phyloP scores from a whole-genome alignment of 64 coral and sea anemone species.

The Pocillopora damicornis region DNA sequence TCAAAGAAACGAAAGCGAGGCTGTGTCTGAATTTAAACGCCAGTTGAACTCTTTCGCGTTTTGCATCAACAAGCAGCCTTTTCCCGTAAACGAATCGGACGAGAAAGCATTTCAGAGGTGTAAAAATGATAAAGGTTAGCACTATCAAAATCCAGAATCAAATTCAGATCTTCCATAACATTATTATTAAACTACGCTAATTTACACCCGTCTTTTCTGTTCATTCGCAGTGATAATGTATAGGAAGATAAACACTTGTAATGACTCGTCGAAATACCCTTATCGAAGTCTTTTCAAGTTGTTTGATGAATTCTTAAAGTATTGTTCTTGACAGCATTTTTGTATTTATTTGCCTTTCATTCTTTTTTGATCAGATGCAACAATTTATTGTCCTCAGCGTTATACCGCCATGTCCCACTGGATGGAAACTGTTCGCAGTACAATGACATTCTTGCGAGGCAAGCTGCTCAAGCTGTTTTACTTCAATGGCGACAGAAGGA shows the following conservation, averaged over 20 bases:
- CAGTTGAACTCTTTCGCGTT: slow-evolving; percentile 29
- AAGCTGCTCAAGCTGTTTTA: slow-evolving; percentile 41
- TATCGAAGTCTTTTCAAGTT: no score
- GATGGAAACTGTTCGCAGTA: slow-evolving; percentile 62
- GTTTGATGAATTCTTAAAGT: no score
- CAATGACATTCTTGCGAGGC: slow-evolving; percentile 36
- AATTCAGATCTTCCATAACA: no score
- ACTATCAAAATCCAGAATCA: no score
- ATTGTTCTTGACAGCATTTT: no score
- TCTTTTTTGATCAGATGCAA: slow-evolving; percentile 27
- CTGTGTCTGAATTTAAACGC: slow-evolving; percentile 41
- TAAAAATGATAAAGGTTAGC: not conserved
- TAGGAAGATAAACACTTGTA: no score
- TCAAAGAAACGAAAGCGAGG: slow-evolving; percentile 16
- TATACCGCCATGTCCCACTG: slow-evolving; percentile 61
- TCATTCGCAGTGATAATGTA: no score
- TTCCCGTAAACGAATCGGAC: slow-evolving; percentile 62
- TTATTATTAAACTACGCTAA: no score
- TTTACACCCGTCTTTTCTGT: no score
- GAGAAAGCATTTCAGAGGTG: slow-evolving; percentile 36
- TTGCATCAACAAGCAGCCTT: slow-evolving; percentile 55
- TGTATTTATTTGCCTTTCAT: not conserved
- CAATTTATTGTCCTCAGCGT: slow-evolving; percentile 62
- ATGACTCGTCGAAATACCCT: no score
- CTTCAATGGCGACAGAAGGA: slow-evolving; percentile 56